phyloP scores from a whole-genome alignment of 2,888 invertebrate genomes.

The Rhodophaea formosa region DNA sequence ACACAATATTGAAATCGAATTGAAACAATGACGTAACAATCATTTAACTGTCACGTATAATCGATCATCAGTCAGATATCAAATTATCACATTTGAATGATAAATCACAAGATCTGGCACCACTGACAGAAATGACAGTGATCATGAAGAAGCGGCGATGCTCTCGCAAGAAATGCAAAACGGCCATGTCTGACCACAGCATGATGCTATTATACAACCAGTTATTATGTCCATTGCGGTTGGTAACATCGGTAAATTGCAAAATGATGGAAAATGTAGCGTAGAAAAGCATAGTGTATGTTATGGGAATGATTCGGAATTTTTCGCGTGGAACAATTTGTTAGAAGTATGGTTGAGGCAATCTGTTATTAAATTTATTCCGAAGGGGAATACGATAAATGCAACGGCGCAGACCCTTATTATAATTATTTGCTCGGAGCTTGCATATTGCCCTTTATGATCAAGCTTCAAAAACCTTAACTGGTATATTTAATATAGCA shows the following conservation, averaged over 20 bases:
- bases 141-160: slow-evolving; percentile 45
- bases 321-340: not conserved
- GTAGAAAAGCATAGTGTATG: slow-evolving; percentile 1
- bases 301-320: slow-evolving; percentile 8
- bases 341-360: not conserved
- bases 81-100: slow-evolving; percentile 50
- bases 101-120: slow-evolving; percentile 44
- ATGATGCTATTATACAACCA: slow-evolving; percentile 52
- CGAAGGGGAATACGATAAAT: not conserved
- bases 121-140: slow-evolving; percentile 45
- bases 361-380: not conserved
- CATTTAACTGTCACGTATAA: slow-evolving; percentile 32
- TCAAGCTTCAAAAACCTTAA: no score
- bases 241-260: slow-evolving; percentile 47
- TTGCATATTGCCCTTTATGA: no score
- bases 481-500: no score
- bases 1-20: slow-evolving; percentile 22
- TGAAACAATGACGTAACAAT: slow-evolving; percentile 22
- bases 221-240: slow-evolving; percentile 55
- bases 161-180: slow-evolving; percentile 48
- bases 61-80: slow-evolving; percentile 49
- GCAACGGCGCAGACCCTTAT: no score
- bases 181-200: slow-evolving; percentile 50
- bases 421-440: no score
- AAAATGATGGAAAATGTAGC: slow-evolving; percentile 32